Evolutionary conservation across 2,888 invertebrate species (phyloP).

Genomic region (Unio delphinus): DNA sequence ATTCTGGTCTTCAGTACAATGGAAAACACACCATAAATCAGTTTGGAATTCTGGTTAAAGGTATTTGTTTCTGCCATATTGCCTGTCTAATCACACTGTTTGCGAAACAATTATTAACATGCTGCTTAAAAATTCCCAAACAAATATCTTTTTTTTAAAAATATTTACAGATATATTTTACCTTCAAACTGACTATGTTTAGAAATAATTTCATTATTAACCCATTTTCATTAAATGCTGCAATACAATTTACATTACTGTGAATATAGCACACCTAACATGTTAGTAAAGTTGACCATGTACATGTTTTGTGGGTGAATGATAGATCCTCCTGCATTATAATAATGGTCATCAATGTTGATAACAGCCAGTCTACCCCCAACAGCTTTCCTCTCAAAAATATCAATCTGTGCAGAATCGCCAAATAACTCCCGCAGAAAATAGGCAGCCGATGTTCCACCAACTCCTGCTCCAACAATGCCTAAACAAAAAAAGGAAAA

Average conservation of each 20-base stretch:
- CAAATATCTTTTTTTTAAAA: too few species aligned
- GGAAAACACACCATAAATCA: too few species aligned
- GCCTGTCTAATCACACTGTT: too few species aligned
- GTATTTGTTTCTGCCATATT: too few species aligned
- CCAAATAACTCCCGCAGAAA: slow-evolving; percentile 74
- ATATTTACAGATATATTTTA: too few species aligned
- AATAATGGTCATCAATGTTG: slow-evolving; percentile 72
- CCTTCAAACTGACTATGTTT: too few species aligned
- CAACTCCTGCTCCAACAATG: slow-evolving; percentile 78
- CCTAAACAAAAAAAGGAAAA: slow-evolving; percentile 69
- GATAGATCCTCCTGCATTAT: slow-evolving; percentile 77
- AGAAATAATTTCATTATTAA: too few species aligned
- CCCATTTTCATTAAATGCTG: background rate
- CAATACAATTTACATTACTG: background rate
- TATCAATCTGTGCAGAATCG: slow-evolving; percentile 73
- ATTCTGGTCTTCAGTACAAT: too few species aligned
- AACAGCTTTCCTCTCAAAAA: slow-evolving; percentile 75
- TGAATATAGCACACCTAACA: slow-evolving; percentile 72
- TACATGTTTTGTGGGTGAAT: slow-evolving; percentile 77
- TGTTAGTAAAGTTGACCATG: slow-evolving; percentile 75
- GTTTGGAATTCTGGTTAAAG: too few species aligned
- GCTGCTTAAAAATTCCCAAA: too few species aligned
- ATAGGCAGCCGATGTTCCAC: slow-evolving; percentile 77
- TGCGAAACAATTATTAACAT: too few species aligned
- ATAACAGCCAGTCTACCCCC: slow-evolving; percentile 77